These are phyloP conservation scores for Ganaspis sp. DNA, from an alignment of 1,140 invertebrate genomes.

Conservation along the genomic window DNA sequence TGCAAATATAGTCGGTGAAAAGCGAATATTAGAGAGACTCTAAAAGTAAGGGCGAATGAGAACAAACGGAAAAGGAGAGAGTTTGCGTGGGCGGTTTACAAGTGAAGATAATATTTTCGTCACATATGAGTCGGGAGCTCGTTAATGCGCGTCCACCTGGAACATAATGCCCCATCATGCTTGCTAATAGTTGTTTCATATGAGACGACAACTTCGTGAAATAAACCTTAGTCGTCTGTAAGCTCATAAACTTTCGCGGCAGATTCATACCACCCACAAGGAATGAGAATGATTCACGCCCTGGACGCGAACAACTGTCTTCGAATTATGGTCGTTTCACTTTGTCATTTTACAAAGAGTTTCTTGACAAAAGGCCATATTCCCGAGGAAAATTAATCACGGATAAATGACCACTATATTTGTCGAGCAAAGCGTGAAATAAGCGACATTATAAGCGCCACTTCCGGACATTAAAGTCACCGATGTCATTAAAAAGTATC, in stretches of 20 bases:
- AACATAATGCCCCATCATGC: conserved; percentile 41
- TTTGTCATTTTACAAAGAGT: conserved; percentile 20
- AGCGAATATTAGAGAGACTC: conserved; percentile 12
- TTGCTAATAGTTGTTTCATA: conserved; percentile 43
- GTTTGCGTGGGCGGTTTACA: conserved; percentile 29
- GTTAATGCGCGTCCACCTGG: conserved; percentile 42
- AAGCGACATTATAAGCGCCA: neutral
- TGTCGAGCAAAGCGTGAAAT: neutral
- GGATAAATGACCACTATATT: neutral
- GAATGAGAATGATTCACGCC: conserved; percentile 38
- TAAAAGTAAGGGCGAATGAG: neutral
- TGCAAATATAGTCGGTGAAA: conserved; percentile 36
- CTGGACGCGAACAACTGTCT: conserved; percentile 32
- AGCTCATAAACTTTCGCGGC: conserved; percentile 37
- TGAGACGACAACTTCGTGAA: conserved; percentile 41
- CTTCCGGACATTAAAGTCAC: no score
- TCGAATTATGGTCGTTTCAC: conserved; percentile 16
- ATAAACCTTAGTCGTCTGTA: conserved; percentile 28
- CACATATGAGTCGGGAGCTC: conserved; percentile 32
- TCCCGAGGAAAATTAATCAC: neutral
- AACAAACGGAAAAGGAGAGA: neutral
- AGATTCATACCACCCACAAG: conserved; percentile 38
- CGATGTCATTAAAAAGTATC: no score
- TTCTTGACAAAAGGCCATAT: conserved; percentile 23
- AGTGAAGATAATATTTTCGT: conserved; percentile 37